Evolutionary conservation across 1,140 invertebrate species (phyloP).

Genomic region (Sitobion miscanthi): DNA sequence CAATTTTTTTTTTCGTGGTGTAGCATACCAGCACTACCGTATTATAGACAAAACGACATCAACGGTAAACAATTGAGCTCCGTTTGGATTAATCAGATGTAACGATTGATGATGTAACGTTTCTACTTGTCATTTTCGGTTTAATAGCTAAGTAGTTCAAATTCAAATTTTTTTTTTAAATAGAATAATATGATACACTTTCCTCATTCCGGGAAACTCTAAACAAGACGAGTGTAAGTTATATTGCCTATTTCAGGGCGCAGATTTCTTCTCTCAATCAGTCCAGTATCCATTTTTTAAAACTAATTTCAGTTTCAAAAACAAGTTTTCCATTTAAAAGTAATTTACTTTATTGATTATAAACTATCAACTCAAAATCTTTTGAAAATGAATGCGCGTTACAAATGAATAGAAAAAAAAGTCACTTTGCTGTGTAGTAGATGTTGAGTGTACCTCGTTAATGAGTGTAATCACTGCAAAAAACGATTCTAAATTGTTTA

Average conservation of each 20-base stretch:
- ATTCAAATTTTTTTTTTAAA: too few species aligned
- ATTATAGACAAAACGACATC: background rate
- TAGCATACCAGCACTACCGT: background rate
- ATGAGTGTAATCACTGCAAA: background rate
- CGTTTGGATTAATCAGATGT: background rate
- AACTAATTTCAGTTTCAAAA: background rate
- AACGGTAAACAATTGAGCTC: background rate
- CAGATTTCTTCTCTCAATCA: background rate
- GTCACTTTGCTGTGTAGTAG: background rate
- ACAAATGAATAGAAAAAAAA: background rate
- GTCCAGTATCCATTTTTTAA: background rate
- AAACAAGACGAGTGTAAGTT: background rate
- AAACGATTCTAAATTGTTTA: background rate
- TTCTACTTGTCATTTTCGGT: background rate
- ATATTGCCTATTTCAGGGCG: background rate
- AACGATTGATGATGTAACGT: background rate
- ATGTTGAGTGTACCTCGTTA: background rate
- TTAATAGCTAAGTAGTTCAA: background rate
- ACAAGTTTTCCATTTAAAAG: background rate
- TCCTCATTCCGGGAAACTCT: background rate
- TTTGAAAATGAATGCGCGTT: background rate
- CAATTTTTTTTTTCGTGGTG: background rate
- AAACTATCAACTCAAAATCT: background rate
- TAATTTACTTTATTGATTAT: background rate
- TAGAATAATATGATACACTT: background rate